A percentile compares a stretch with the other conserved stretches of the same genome.
Conservation (phyloP, 2,113 vertebrate species). For the Pontoporia blainvillei region DNA sequence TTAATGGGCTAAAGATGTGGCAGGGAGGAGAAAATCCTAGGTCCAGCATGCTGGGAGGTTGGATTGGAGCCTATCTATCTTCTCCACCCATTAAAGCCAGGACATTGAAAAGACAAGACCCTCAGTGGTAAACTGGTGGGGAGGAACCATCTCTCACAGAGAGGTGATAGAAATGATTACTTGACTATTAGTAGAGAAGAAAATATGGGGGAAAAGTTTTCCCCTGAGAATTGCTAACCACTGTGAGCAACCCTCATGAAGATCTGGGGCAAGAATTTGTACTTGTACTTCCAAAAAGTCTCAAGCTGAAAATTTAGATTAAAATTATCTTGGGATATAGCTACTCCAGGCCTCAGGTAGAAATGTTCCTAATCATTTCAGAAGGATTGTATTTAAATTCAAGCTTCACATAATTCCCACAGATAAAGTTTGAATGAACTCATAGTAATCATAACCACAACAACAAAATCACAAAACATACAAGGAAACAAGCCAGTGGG, state of each 20-base stretch:
- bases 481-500: not conserved
- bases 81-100: not conserved
- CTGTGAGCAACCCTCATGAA: not conserved
- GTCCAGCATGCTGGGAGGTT: not conserved
- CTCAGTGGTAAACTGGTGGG: not conserved
- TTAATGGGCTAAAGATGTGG: not conserved
- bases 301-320: not conserved
- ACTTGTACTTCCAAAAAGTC: not conserved
- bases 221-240: not conserved
- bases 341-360: not conserved
- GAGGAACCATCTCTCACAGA: not conserved
- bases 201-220: not conserved
- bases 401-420: not conserved
- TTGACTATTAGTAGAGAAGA: not conserved
- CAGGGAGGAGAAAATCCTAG: not conserved
- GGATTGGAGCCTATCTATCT: not conserved
- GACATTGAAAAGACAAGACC: not conserved
- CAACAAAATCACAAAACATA: not conserved
- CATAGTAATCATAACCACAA: not conserved
- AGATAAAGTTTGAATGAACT: not conserved
- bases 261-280: not conserved
- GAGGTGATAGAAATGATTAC: not conserved
- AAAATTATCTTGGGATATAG: not conserved
- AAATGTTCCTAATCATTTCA: not conserved
- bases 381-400: not conserved